These are phyloP conservation scores for Standfussiana lucernea DNA, from an alignment of 2,888 invertebrate species.

Conservation along the genomic window DNA sequence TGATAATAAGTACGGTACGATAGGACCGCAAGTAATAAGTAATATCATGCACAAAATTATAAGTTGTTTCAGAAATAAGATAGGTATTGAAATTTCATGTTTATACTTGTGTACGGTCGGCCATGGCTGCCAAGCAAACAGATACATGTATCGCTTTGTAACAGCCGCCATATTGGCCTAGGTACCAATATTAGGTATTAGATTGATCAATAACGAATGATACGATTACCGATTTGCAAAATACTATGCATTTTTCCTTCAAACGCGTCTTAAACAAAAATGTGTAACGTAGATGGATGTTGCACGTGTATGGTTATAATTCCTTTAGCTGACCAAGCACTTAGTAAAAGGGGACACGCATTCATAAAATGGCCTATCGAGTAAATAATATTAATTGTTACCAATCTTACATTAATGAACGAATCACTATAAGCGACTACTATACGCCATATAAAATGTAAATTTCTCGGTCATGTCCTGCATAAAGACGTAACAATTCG, in stretches of 20 bases:
- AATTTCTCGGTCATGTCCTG: slow-evolving; percentile 89
- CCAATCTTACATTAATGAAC: slow-evolving; percentile 91
- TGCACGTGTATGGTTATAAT: slow-evolving; percentile 81
- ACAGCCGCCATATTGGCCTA: slow-evolving; percentile 78
- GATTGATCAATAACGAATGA: slow-evolving; percentile 61
- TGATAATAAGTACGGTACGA: slow-evolving; percentile 21
- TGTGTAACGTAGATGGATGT: slow-evolving; percentile 79
- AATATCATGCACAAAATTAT: slow-evolving; percentile 70
- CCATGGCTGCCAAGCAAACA: slow-evolving; percentile 56
- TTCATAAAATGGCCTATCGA: slow-evolving; percentile 85
- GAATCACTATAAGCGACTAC: slow-evolving; percentile 91
- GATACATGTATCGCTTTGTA: slow-evolving; percentile 43
- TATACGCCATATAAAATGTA: slow-evolving; percentile 89
- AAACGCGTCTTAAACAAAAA: slow-evolving; percentile 61
- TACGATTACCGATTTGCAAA: slow-evolving; percentile 69
- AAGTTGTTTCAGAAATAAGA: slow-evolving; percentile 34
- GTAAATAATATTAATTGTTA: slow-evolving; percentile 90
- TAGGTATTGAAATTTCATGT: not conserved
- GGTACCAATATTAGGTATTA: slow-evolving; percentile 44
- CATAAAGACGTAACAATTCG: slow-evolving; percentile 89
- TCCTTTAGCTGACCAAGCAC: slow-evolving; percentile 85
- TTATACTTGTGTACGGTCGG: slow-evolving; percentile 43
- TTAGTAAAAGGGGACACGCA: slow-evolving; percentile 86
- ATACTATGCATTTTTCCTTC: slow-evolving; percentile 60
- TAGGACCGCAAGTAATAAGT: slow-evolving; percentile 38